Percentiles rank a stretch among this genome's conserved stretches.
These are phyloP conservation scores for Agriopis aurantiaria DNA, from an alignment of 2,888 invertebrate genomes.

Conservation along the genomic window DNA sequence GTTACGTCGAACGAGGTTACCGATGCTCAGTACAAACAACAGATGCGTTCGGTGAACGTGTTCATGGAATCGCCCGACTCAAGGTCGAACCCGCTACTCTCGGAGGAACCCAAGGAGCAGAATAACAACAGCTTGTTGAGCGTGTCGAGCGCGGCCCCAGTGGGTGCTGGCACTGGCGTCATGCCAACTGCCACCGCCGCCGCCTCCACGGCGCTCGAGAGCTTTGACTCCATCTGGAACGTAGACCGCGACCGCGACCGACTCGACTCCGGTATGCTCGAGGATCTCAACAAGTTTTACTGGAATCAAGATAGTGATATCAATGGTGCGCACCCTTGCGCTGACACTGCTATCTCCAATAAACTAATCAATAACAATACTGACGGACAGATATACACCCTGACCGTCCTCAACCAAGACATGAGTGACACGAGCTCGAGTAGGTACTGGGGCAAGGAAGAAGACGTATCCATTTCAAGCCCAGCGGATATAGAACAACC, in stretches of 20 bases:
- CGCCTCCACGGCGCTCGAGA: constrained; percentile 81
- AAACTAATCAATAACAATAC: constrained; percentile 88
- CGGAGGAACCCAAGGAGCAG: constrained; percentile 85
- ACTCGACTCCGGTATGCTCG: constrained; percentile 91
- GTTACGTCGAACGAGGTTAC: constrained; percentile 93
- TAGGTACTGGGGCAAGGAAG: constrained; percentile 89
- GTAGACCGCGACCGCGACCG: constrained; percentile 91
- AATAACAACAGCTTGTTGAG: constrained; percentile 88
- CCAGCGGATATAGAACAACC: constrained; percentile 87
- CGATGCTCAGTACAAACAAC: constrained; percentile 89
- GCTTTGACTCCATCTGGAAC: constrained; percentile 88
- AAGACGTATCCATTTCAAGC: constrained; percentile 87
- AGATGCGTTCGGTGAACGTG: constrained; percentile 89
- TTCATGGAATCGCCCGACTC: constrained; percentile 87
- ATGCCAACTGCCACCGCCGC: constrained; percentile 74
- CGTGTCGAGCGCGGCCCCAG: constrained; percentile 62
- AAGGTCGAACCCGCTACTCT: constrained; percentile 80
- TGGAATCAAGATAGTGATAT: constrained; percentile 90
- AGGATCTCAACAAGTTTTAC: constrained; percentile 94
- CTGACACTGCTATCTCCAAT: constrained; percentile 82
- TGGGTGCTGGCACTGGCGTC: constrained; percentile 60
- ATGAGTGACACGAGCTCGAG: constrained; percentile 88
- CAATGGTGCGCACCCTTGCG: constrained; percentile 79
- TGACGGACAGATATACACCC: constrained; percentile 94
- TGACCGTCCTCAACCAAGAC: constrained; percentile 94